These are phyloP conservation scores for Epizoanthus scotinus DNA, from an alignment of 92 coral and sea anemone species.

Conservation along the genomic window DNA sequence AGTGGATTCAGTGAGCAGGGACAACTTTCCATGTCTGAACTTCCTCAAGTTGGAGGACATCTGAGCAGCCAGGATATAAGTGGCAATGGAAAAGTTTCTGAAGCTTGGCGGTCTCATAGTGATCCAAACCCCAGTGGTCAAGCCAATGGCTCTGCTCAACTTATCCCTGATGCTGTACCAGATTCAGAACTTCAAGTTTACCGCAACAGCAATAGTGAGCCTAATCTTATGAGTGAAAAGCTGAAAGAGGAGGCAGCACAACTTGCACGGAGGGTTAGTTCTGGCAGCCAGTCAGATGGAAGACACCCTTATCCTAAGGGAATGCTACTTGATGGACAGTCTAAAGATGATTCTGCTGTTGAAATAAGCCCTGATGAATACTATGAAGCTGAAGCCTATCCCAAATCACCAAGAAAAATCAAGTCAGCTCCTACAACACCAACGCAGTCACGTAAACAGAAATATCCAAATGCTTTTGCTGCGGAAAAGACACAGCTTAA, in stretches of 20 bases:
- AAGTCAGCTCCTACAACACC: constrained; percentile 73
- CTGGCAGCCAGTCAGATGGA: constrained; percentile 58
- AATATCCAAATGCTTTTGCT: constrained; percentile 58
- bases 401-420: constrained; percentile 52
- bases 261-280: constrained; percentile 79
- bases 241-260: constrained; percentile 83
- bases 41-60: constrained; percentile 62
- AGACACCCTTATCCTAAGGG: constrained; percentile 37
- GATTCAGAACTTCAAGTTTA: constrained; percentile 76
- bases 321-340: constrained; percentile 7
- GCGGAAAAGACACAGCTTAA: constrained; percentile 84
- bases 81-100: constrained; percentile 50
- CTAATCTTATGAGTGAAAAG: constrained; percentile 78
- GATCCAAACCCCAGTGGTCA: constrained; percentile 80
- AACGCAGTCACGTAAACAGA: constrained; percentile 53
- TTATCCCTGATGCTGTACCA: constrained; percentile 82
- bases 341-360: constrained; percentile 47
- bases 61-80: constrained; percentile 47
- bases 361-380: constrained; percentile 76
- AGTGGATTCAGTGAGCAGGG: constrained; percentile 93
- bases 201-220: constrained; percentile 96
- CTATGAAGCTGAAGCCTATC: constrained; percentile 53
- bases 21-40: constrained; percentile 82
- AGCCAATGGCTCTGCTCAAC: constrained; percentile 68
- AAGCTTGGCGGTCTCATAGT: constrained; percentile 90